Evolutionary conservation across 2,888 invertebrate species (phyloP).

Genomic region (Calameuta pallipes): DNA sequence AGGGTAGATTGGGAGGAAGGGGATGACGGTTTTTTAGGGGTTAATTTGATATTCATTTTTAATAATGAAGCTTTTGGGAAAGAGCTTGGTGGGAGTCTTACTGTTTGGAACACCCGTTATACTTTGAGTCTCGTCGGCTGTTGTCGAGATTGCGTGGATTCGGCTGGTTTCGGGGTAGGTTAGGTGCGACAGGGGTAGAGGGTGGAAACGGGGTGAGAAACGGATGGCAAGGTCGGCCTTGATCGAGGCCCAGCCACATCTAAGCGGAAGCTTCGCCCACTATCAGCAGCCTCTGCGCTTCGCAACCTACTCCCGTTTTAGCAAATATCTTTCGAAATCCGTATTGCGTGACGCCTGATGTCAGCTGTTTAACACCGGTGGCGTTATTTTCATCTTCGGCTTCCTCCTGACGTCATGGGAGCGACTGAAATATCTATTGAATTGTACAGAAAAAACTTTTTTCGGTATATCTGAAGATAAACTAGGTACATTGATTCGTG

Average conservation of each 20-base stretch:
- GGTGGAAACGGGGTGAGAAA: slow-evolving; percentile 20
- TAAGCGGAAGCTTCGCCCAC: slow-evolving; percentile 38
- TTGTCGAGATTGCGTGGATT: slow-evolving; percentile 4
- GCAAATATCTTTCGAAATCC: background rate
- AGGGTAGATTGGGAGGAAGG: background rate
- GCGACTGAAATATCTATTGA: background rate
- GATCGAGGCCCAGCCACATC: slow-evolving; percentile 43
- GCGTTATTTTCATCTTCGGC: background rate
- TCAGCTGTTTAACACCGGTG: background rate
- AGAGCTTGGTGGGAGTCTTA: background rate
- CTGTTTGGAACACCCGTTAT: slow-evolving; percentile 7
- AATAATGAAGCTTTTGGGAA: background rate
- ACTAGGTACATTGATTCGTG: background rate
- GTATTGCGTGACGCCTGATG: background rate
- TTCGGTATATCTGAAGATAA: background rate
- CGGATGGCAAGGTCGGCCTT: slow-evolving; percentile 42
- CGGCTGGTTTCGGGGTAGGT: slow-evolving; percentile 4
- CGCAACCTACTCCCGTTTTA: background rate
- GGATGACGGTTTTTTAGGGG: background rate
- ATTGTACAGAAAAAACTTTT: background rate
- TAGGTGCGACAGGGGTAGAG: background rate
- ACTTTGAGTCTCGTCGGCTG: background rate
- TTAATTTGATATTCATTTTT: background rate
- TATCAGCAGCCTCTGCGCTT: slow-evolving; percentile 1
- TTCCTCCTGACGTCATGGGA: background rate